Base-by-base conservation (phyloP, 2,113 vertebrate genomes). In the Indicator maculatus region DNA sequence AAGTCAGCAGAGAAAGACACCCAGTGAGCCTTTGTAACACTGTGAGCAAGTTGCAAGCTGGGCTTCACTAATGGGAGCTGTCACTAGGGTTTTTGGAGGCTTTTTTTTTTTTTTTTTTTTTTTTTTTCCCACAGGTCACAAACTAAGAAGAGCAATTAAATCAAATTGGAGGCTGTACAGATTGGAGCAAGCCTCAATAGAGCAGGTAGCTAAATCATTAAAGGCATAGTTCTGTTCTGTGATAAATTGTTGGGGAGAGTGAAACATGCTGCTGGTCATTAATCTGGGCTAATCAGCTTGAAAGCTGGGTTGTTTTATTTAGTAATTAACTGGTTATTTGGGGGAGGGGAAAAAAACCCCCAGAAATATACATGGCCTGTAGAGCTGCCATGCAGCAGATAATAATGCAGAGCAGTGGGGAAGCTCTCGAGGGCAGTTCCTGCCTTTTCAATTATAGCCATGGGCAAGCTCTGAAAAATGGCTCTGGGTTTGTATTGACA, bases 311-410 rank as follows among this genome's bases (percentile, higher is more conserved):
- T 98, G 98, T 98, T 98, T 98, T 98, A 97, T 98, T 98, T 98
- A 97, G 98, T 99, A 99, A 99, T 99, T 99, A 99, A 98, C 97
- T 97, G 98, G 98, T 98, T 98, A 98, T 98, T 98, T 98, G 97
- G 50, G 12, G 47, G 97, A 23, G 12, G 47, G 19, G 20, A 23
- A 23, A 24, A 97, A 97, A 97, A 98, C 41, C 15, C 15, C 41
- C 41, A 98, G 97, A 97, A 97, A 98, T 98, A 98, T 98, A 96
- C 97, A 98, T 97, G 95, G 95, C 98, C 98, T 98, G 98, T 98
- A 98, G 97, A 96, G 94, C 97, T 88, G 94, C 97, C 96, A 72
- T 86, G 96, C 96, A 93, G 91, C 94, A 97, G 97, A 98, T 97
- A 96, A 98, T 97, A 96, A 95, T 77, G 88, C 90, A 89, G 94